These are phyloP conservation scores for Spinus pinus DNA, from an alignment of 2,797 vertebrate genomes.

Conservation along the genomic window DNA sequence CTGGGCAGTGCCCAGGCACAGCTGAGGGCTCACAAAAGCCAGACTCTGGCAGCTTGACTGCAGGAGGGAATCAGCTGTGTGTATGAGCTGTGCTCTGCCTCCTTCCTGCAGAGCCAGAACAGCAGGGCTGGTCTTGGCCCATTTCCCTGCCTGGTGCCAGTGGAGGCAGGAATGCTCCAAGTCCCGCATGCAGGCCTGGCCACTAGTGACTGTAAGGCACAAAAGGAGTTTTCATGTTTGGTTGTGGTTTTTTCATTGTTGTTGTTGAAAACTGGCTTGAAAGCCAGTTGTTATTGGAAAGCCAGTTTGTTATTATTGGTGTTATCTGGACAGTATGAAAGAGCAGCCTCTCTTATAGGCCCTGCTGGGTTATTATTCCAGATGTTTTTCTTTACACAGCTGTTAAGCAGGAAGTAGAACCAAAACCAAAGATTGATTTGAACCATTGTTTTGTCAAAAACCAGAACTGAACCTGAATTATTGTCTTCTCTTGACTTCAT, in stretches of 20 bases:
- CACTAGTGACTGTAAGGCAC: not conserved
- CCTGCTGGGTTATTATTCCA: slow-evolving; percentile 26
- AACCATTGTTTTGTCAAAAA: slow-evolving; percentile 54
- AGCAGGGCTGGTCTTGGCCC: not conserved
- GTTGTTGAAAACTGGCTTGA: not conserved
- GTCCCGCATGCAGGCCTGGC: not conserved
- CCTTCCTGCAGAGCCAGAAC: not conserved
- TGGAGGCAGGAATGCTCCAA: not conserved
- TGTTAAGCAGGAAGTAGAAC: slow-evolving; percentile 52
- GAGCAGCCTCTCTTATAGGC: slow-evolving; percentile 17
- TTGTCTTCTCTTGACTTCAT: slow-evolving; percentile 6
- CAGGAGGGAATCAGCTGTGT: not conserved
- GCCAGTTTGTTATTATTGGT: slow-evolving; percentile 9
- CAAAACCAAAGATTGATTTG: slow-evolving; percentile 51
- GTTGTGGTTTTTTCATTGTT: not conserved
- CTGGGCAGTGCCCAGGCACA: not conserved
- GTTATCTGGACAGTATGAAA: slow-evolving; percentile 29
- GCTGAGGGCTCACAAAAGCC: not conserved
- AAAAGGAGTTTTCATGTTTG: not conserved
- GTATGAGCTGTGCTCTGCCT: not conserved
- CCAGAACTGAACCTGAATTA: slow-evolving; percentile 46
- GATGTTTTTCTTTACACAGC: slow-evolving; percentile 56
- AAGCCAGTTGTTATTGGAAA: not conserved
- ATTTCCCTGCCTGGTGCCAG: not conserved
- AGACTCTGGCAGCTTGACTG: not conserved